Percentiles rank a stretch among this genome's conserved stretches.
phyloP scores from a whole-genome alignment of 2,113 vertebrate species.

The Amia ocellicauda region DNA sequence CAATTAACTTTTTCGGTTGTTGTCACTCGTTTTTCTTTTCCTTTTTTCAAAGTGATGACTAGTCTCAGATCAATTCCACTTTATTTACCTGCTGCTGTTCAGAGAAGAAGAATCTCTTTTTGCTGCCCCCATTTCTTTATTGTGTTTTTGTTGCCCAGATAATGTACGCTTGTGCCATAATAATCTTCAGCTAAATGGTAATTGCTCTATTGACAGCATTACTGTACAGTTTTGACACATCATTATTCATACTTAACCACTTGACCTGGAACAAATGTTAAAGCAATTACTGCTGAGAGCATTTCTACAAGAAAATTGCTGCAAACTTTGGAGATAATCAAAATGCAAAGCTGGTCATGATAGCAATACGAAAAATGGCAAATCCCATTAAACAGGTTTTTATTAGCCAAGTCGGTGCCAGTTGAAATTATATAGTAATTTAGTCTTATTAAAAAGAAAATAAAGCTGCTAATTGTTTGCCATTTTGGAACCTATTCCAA shows the following conservation, averaged over 20 bases:
- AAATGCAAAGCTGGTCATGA: conserved; percentile 75
- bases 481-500: conserved; percentile 72
- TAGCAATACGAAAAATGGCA: conserved; percentile 80
- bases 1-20: too few relatives aligned
- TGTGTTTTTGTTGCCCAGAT: conserved; percentile 72
- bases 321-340: conserved; percentile 82
- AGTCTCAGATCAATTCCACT: background rate
- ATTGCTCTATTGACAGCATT: conserved; percentile 84
- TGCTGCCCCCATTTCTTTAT: conserved; percentile 68
- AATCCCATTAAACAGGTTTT: conserved; percentile 81
- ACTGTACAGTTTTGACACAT: conserved; percentile 85
- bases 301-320: conserved; percentile 77
- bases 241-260: conserved; percentile 91
- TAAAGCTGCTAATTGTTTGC: conserved; percentile 83
- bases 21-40: too few relatives aligned
- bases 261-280: conserved; percentile 91
- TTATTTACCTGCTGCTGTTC: conserved; percentile 14
- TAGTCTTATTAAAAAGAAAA: conserved; percentile 82
- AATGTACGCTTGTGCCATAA: conserved; percentile 77
- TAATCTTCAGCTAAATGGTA: conserved; percentile 81
- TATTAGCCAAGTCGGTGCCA: conserved; percentile 80
- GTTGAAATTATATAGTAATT: conserved; percentile 79
- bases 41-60: conserved; percentile 12
- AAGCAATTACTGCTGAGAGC: conserved; percentile 84
- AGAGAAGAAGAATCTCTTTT: conserved; percentile 31